Conservation (phyloP, 2,888 invertebrate species). For the Stegophylla sp. region DNA sequence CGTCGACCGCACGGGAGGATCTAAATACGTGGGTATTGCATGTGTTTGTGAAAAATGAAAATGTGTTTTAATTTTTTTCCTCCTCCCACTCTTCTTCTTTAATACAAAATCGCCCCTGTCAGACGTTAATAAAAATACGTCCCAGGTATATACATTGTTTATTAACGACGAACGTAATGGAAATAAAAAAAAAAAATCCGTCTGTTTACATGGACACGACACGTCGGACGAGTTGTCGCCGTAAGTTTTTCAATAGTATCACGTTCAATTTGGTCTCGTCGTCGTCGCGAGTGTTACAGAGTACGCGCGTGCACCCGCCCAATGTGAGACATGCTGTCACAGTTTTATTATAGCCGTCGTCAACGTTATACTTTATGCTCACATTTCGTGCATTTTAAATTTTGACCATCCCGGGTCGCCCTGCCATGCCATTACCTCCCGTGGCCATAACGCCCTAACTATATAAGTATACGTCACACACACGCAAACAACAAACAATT, state of each 20-base stretch:
- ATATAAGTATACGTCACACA: background rate
- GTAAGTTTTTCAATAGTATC: conserved; percentile 45
- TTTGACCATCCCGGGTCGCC: conserved; percentile 17
- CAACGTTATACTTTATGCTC: background rate
- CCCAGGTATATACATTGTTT: no score
- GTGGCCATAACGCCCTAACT: background rate
- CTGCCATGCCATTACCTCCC: background rate
- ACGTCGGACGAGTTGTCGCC: conserved; percentile 11
- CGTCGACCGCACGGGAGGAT: background rate
- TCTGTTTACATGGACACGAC: conserved; percentile 26
- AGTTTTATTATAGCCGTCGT: background rate
- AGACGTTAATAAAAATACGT: no score
- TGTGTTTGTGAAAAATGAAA: no score
- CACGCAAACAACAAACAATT: background rate
- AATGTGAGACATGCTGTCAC: background rate
- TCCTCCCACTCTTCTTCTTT: no score
- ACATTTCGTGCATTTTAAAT: conserved; percentile 49
- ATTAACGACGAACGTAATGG: background rate
- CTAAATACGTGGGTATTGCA: no score
- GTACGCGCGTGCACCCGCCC: background rate
- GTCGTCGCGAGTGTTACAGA: background rate
- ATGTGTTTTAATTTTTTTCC: background rate
- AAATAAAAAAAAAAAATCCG: conserved; percentile 8
- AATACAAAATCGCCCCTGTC: no score
- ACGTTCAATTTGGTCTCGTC: conserved; percentile 23